Percentiles rank a stretch among this genome's conserved stretches.
Evolutionary conservation across 37 sponge, comb jelly and placozoan genomes (phyloP).

Genomic region (Cliona cf. orientalis): DNA sequence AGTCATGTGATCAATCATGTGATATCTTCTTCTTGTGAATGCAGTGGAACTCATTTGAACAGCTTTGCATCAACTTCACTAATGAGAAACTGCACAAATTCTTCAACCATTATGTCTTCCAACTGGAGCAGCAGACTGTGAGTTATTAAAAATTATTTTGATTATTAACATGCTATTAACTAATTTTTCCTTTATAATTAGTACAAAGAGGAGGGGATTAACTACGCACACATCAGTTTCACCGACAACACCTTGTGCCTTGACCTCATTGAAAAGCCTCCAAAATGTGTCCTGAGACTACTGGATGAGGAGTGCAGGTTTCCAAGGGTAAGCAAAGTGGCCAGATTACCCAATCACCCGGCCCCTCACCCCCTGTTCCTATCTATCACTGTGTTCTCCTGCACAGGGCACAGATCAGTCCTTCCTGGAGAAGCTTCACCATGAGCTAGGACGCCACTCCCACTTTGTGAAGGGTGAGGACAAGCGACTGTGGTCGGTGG

Average conservation of each 20-base stretch:
- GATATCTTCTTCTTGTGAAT: background rate
- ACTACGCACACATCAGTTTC: constrained; percentile 92
- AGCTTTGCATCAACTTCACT: constrained; percentile 97
- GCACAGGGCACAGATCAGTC: constrained; percentile 84
- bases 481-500: constrained; percentile 75
- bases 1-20: background rate
- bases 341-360: background rate
- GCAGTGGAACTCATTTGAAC: constrained; percentile 94
- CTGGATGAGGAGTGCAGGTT: constrained; percentile 95
- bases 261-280: constrained; percentile 94
- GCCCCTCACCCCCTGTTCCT: background rate
- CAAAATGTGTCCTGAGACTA: constrained; percentile 90
- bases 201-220: constrained; percentile 92
- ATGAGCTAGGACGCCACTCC: constrained; percentile 69
- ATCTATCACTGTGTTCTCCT: background rate
- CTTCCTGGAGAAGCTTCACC: constrained; percentile 86
- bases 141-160: constrained; percentile 18
- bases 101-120: constrained; percentile 95
- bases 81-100: constrained; percentile 98
- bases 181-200: constrained; percentile 16
- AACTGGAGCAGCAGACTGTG: constrained; percentile 87
- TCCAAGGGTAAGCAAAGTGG: constrained; percentile 87
- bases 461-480: constrained; percentile 84
- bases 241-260: constrained; percentile 95
- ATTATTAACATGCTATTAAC: background rate